Base-by-base conservation (phyloP, 2,888 invertebrate species). In the Mimas tiliae region DNA sequence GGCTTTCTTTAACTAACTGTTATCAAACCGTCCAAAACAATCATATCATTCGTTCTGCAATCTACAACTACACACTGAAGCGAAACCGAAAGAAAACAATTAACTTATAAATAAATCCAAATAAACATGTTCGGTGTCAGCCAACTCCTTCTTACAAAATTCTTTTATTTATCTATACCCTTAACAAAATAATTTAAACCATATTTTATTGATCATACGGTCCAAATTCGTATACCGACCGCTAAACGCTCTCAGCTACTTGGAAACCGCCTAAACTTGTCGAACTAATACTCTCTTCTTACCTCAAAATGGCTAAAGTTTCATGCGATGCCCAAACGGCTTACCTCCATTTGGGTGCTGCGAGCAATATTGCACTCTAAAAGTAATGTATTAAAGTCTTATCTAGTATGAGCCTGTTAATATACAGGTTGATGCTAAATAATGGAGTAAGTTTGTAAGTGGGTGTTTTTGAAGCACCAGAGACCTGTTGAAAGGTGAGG, bases 221-320 rank as follows among this genome's bases (percentile, higher is more conserved):
- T 69, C 47, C 64, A 74, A 69, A 77, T 79, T 80, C 65, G 68
- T 69, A 65, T 55, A 68, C 62, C 65, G 64, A 19, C 66, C 71
- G 69, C 75, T 77, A 76, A 84, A 81, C 76, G 74, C 73, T 75
- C 73, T 68, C 86, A 86, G 88, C 88, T 85, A 85, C 86, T 85
- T 78, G 83, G 85, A 86, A 86, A 88, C 85, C 84, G 80, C 81
- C 88, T 83, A 85, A 86, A 89, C 85, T 89, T 89, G 89, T 89
- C 87, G 87, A 89, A 90, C 90, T 90, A 90, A 90, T 89, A 89
- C 85, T 79, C 88, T 85, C 86, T 88, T 86, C 88, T 85, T 86
- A 85, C 90, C 88, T 86, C 88, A 84, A 89, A 90, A 90, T 87
- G 87, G 89, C 81, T 81, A 80, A 89, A 89, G 85, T 90, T 89